phyloP scores from a whole-genome alignment of 2,888 invertebrate species.

The Melanostoma mellinum region DNA sequence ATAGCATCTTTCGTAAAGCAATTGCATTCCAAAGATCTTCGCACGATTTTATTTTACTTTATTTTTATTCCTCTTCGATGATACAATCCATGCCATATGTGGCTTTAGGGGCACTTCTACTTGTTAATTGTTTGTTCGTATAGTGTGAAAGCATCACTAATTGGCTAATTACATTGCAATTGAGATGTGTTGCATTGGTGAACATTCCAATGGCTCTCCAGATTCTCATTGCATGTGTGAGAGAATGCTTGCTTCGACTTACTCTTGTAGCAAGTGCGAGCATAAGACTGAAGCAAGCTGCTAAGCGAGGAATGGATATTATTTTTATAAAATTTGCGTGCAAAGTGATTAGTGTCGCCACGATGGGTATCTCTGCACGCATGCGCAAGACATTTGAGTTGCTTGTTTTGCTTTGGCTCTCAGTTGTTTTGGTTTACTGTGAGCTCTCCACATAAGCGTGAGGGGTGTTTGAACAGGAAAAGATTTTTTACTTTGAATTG shows the following conservation, averaged over 20 bases:
- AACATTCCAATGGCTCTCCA: conserved; percentile 47
- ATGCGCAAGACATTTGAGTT: conserved; percentile 18
- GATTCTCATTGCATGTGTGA: conserved; percentile 44
- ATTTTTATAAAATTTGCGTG: conserved; percentile 54
- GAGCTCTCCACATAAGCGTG: no score
- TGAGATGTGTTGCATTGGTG: conserved; percentile 68
- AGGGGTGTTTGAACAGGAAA: not conserved
- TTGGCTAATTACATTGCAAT: conserved; percentile 77
- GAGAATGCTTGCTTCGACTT: conserved; percentile 21
- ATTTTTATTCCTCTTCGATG: conserved; percentile 12
- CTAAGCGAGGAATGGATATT: conserved; percentile 11
- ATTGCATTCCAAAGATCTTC: conserved; percentile 69
- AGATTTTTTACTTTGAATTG: not conserved
- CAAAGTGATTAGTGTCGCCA: conserved; percentile 48
- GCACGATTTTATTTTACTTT: conserved; percentile 57
- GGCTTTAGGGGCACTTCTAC: conserved; percentile 48
- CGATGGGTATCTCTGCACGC: conserved; percentile 38
- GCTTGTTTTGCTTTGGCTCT: not conserved
- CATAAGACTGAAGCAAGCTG: conserved; percentile 9
- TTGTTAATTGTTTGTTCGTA: conserved; percentile 71
- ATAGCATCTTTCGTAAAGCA: conserved; percentile 57
- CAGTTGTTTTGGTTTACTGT: no score
- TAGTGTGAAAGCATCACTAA: conserved; percentile 78
- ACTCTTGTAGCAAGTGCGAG: conserved; percentile 22
- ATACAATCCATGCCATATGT: conserved; percentile 10